A percentile compares a stretch with the other conserved stretches of the same genome.
Evolutionary conservation across 2,888 invertebrate species (phyloP).

Genomic region (Andrena chrysosceles): DNA sequence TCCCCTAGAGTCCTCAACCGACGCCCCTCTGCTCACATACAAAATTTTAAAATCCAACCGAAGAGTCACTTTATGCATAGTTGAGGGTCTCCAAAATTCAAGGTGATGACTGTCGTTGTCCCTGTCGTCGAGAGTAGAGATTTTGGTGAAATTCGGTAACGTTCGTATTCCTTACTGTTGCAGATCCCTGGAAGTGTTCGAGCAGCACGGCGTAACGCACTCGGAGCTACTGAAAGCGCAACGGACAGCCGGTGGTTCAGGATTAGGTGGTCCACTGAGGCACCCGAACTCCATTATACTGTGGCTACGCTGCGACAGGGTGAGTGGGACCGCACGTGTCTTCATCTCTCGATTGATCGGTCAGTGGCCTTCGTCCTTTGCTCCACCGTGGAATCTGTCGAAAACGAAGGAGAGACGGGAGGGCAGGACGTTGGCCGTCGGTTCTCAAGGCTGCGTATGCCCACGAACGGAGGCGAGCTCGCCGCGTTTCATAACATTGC

Average conservation of each 20-base stretch:
- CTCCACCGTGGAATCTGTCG: background rate
- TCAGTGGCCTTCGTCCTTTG: background rate
- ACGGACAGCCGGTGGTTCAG: slow-evolving; percentile 87
- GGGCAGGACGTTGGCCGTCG: slow-evolving; percentile 23
- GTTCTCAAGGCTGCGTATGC: slow-evolving; percentile 36
- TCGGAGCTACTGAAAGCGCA: slow-evolving; percentile 91
- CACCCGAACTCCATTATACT: slow-evolving; percentile 91
- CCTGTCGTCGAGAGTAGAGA: background rate
- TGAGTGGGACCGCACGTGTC: slow-evolving; percentile 76
- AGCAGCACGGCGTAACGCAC: slow-evolving; percentile 89
- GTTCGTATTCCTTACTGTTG: slow-evolving; percentile 46
- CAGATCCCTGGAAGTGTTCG: slow-evolving; percentile 92
- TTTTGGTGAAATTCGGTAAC: too few species aligned
- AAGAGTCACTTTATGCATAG: too few species aligned
- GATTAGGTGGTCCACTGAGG: slow-evolving; percentile 90
- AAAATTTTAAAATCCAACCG: too few species aligned
- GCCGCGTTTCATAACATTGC: slow-evolving; percentile 46
- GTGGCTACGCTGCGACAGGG: slow-evolving; percentile 94
- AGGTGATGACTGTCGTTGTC: background rate
- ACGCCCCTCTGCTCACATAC: too few species aligned
- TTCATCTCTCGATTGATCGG: background rate
- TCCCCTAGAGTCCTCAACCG: too few species aligned
- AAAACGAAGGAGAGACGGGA: background rate
- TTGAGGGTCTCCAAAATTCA: too few species aligned
- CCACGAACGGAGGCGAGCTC: slow-evolving; percentile 17